Evolutionary conservation across 2,797 vertebrate species (phyloP), one percentile per base, ranked within the genome.

Genomic region (Scarus forsteni): DNA sequence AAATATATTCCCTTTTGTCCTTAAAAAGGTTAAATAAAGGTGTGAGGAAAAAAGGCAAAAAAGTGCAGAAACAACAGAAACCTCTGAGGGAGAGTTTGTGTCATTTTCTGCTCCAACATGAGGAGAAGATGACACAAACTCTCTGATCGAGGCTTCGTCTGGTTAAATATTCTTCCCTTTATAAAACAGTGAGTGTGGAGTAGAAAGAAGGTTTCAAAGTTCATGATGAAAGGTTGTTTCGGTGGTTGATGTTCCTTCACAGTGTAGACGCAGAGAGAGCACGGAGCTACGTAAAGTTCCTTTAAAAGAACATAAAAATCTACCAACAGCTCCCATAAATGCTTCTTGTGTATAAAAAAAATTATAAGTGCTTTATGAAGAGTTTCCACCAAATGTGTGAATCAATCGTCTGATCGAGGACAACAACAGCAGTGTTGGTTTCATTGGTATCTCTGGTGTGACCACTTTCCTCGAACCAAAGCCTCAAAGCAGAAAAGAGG

Each of bases 61-160:
- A 88, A 86, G 84, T 90, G 90, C 88, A 84, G 79, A 79, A 85
- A 70, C 60, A 77, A 70, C 60, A 8, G 54, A 53, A 58, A 57
- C 42, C 44, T 35, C 0, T 8, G 18, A 43, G 68, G 52, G 59
- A 58, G 46, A 0, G 44, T 42, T 34, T 50, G 35, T 52, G 13
- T 35, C 0, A 27, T 27, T 18, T 15, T 39, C 7, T 44, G 15
- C 43, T 70, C 70, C 60, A 42, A 45, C 59, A 50, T 35, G 51
- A 52, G 11, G 14, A 36, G 49, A 63, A 45, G 10, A 50, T 10
- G 19, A 58, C 44, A 38, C 40, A 49, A 14, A 57, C 66, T 0
- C 35, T 50, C 39, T 6, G 15, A 8, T 11, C 12, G 60, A 69
- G 0, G 19, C 43, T 73, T 68, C 0, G 59, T 43, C 43, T n/a